A percentile compares a stretch with the other conserved stretches of the same genome.
phyloP scores from a whole-genome alignment of 2,113 vertebrate genomes.

The Pogonocichla stellata region DNA sequence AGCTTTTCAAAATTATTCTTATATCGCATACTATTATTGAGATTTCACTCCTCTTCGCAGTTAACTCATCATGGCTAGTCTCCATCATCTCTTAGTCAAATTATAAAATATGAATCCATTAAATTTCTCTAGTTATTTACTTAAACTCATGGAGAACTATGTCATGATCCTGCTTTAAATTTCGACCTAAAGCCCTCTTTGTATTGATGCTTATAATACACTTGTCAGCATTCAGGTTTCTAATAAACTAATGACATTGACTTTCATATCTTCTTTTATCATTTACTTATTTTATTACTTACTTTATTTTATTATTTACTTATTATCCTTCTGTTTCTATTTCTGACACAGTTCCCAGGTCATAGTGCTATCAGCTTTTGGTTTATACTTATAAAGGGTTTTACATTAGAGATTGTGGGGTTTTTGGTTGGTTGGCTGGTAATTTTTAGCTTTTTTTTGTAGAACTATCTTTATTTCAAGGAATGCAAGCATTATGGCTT shows the following conservation, averaged over 20 bases:
- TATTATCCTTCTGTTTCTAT: not conserved
- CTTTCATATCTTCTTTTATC: not conserved
- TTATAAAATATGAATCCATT: not conserved
- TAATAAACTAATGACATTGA: not conserved
- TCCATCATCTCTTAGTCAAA: not conserved
- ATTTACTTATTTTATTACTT: not conserved
- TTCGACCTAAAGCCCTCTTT: not conserved
- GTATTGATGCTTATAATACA: not conserved
- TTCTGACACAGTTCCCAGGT: not conserved
- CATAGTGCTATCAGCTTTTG: not conserved
- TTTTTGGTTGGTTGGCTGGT: not conserved
- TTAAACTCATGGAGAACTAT: not conserved
- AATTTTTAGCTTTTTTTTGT: not conserved
- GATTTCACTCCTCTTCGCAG: not conserved
- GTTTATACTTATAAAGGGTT: not conserved
- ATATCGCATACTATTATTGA: not conserved
- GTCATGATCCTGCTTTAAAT: not conserved
- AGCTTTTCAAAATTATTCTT: not conserved
- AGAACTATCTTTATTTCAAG: not conserved
- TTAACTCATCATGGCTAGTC: not conserved
- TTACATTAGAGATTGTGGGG: not conserved
- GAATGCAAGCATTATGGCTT: accelerated
- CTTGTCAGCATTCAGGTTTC: not conserved
- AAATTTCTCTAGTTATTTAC: not conserved
- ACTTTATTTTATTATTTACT: not conserved